Conservation (phyloP, 2,888 invertebrate species). For the Oegoconia quadripuncta region DNA sequence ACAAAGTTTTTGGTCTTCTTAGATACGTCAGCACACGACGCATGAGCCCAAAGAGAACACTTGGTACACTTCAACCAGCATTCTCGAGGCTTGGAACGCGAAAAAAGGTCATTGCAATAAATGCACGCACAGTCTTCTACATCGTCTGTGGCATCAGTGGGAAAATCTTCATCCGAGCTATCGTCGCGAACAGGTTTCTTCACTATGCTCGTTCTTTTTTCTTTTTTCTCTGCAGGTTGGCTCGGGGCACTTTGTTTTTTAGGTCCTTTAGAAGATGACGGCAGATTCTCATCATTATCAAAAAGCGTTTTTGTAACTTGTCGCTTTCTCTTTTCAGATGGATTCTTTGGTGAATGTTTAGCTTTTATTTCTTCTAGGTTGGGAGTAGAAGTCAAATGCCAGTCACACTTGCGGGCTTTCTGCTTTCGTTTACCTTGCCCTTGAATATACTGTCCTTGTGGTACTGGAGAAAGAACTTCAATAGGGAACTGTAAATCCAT, state of each 20-base stretch:
- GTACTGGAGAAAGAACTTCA: too few relatives aligned
- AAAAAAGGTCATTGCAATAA: conserved; percentile 20
- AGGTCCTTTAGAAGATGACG: too few relatives aligned
- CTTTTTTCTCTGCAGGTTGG: too few relatives aligned
- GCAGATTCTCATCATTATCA: too few relatives aligned
- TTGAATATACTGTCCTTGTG: not conserved
- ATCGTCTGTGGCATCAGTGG: conserved; percentile 3
- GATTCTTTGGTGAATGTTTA: not conserved
- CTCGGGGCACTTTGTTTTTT: too few relatives aligned
- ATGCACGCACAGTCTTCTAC: conserved; percentile 18
- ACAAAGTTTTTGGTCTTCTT: conserved; percentile 14
- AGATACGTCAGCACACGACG: conserved; percentile 19
- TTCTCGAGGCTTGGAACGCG: conserved; percentile 18
- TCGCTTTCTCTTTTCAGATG: not conserved
- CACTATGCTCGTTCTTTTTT: not conserved
- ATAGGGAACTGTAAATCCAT: too few relatives aligned
- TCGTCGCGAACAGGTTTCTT: not conserved
- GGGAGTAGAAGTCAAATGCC: not conserved
- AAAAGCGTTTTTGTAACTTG: not conserved
- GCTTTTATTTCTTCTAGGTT: not conserved
- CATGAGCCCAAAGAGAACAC: conserved; percentile 18
- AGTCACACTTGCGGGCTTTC: not conserved
- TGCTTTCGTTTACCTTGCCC: not conserved
- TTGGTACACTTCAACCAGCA: conserved; percentile 15
- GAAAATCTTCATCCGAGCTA: not conserved